Evolutionary conservation across 2,888 invertebrate genomes (phyloP).

Genomic region (Odontothrips loti): DNA sequence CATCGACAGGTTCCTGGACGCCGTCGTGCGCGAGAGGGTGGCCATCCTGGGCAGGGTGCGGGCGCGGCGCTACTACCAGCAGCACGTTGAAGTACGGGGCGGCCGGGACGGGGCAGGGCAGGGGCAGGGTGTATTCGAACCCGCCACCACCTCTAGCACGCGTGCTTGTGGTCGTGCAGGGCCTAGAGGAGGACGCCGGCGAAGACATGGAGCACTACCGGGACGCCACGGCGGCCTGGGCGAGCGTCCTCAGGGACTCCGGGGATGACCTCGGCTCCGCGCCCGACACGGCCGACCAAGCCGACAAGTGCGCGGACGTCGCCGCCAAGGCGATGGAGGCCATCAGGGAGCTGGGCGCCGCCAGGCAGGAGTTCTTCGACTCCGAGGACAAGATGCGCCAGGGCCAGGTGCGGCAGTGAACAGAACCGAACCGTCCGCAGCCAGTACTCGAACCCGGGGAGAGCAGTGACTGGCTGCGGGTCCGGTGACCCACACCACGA

Average conservation of each 20-base stretch:
- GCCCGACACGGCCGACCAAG: background rate
- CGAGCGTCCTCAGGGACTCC: background rate
- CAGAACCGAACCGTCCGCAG: no score
- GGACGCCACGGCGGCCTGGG: background rate
- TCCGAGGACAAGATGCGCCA: background rate
- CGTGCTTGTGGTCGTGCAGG: background rate
- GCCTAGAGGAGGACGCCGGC: background rate
- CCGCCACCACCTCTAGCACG: background rate
- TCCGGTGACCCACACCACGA: no score
- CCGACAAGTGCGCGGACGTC: background rate
- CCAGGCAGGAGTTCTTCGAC: background rate
- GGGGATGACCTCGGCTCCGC: background rate
- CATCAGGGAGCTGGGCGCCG: background rate
- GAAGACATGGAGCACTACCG: constrained; percentile 24
- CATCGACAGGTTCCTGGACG: background rate
- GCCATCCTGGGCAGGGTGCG: constrained; percentile 10
- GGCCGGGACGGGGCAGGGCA: background rate
- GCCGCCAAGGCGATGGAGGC: background rate
- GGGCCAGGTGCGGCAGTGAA: background rate
- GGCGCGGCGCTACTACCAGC: background rate
- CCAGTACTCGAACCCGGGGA: no score
- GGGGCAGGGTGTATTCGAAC: background rate
- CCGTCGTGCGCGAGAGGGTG: constrained; percentile 1
- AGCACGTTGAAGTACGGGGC: background rate
- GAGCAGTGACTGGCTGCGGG: no score